Conservation (phyloP, 1,140 invertebrate species). For the Bradysia coprophila region DNA sequence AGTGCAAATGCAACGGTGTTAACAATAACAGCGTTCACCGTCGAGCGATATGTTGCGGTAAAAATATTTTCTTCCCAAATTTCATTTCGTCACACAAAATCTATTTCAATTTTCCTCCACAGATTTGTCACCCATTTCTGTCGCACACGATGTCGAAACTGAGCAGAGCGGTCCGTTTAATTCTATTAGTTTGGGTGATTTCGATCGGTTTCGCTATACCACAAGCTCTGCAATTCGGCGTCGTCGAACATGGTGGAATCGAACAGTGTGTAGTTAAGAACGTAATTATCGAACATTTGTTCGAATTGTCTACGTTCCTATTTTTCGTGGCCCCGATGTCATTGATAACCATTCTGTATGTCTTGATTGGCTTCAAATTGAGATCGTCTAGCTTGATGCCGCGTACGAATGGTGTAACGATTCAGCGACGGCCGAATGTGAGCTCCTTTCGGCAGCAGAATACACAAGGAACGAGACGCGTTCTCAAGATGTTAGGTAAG, state of each 20-base stretch:
- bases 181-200: slow-evolving; percentile 48
- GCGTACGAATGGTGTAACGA: neutral
- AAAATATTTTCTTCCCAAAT: too few species aligned
- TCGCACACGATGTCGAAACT: slow-evolving; percentile 63
- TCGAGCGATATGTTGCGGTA: slow-evolving; percentile 86
- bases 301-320: slow-evolving; percentile 51
- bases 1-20: slow-evolving; percentile 87
- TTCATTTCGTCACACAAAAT: too few species aligned
- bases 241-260: slow-evolving; percentile 13
- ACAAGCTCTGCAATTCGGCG: slow-evolving; percentile 41
- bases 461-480: slow-evolving; percentile 26
- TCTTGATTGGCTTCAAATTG: slow-evolving; percentile 46
- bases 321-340: slow-evolving; percentile 63
- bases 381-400: slow-evolving; percentile 26
- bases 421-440: neutral
- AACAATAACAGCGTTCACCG: slow-evolving; percentile 84
- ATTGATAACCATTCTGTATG: slow-evolving; percentile 49
- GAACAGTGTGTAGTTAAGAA: slow-evolving; percentile 21
- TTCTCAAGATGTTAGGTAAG: slow-evolving; percentile 45
- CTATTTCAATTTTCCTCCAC: too few species aligned
- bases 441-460: neutral
- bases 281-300: slow-evolving; percentile 35
- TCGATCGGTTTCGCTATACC: slow-evolving; percentile 62
- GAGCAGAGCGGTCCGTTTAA: slow-evolving; percentile 47
- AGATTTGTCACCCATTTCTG: slow-evolving; percentile 83